These are phyloP conservation scores for Buceros bicornis DNA, from an alignment of 2,797 vertebrate species.

Conservation along the genomic window DNA sequence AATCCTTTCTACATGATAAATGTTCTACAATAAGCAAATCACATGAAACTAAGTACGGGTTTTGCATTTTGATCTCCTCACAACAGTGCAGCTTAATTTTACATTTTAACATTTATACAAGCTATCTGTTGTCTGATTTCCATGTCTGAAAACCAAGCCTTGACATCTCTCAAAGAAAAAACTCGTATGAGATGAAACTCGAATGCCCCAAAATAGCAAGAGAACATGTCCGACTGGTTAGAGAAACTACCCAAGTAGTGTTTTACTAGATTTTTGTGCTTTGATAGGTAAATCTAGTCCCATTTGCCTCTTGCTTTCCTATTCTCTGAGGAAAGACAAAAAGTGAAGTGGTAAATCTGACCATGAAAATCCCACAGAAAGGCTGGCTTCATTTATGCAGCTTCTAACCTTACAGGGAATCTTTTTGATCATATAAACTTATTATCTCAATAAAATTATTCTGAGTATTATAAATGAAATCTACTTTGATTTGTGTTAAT, in stretches of 20 bases:
- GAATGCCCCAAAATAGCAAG: not conserved
- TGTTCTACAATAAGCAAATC: not conserved
- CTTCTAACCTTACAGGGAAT: not conserved
- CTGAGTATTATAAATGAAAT: not conserved
- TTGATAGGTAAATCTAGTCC: not conserved
- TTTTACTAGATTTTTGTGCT: not conserved
- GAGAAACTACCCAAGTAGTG: not conserved
- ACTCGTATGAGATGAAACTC: not conserved
- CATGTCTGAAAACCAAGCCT: not conserved
- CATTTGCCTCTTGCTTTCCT: not conserved
- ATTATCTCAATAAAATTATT: not conserved
- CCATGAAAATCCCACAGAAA: not conserved
- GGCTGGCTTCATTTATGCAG: not conserved
- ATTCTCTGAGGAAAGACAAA: not conserved
- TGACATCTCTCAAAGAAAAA: not conserved
- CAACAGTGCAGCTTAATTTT: not conserved
- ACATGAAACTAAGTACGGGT: not conserved
- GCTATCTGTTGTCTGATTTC: not conserved
- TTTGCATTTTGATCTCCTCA: slow-evolving; percentile 28
- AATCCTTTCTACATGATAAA: slow-evolving; percentile 10
- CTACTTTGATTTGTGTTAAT: not conserved
- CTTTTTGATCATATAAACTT: not conserved
- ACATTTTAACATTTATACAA: not conserved
- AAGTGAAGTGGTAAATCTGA: not conserved
- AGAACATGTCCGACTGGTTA: not conserved